Evolutionary conservation across 2,797 vertebrate species (phyloP).

Genomic region (Takifugu ocellatus): DNA sequence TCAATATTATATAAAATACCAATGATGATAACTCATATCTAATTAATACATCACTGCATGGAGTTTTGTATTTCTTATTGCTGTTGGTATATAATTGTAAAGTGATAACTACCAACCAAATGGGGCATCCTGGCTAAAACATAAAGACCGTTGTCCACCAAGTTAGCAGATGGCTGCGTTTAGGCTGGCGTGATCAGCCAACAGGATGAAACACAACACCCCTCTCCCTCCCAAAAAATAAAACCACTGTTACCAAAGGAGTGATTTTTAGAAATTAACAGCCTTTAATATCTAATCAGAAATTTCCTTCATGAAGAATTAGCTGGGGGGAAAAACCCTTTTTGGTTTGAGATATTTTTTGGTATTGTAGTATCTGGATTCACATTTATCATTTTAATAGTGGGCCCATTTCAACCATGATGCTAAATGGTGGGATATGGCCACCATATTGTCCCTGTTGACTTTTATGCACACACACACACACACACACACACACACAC

Average conservation of each 20-base stretch:
- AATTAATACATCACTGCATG: neutral
- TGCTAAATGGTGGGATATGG: constrained; percentile 59
- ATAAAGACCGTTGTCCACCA: constrained; percentile 31
- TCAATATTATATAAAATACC: neutral
- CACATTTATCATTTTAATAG: constrained; percentile 8
- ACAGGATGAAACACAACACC: constrained; percentile 48
- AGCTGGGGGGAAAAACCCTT: too few relatives aligned
- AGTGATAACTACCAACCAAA: constrained; percentile 24
- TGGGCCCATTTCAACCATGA: constrained; percentile 35
- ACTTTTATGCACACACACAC: constrained; percentile 28
- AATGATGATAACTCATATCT: neutral
- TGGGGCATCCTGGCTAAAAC: constrained; percentile 11
- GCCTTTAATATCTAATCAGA: too few relatives aligned
- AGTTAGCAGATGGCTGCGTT: constrained; percentile 55
- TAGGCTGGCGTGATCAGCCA: constrained; percentile 62
- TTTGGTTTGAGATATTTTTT: neutral
- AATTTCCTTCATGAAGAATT: too few relatives aligned
- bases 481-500: constrained; percentile 11
- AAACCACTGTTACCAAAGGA: neutral
- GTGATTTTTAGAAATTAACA: too few relatives aligned
- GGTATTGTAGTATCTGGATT: constrained; percentile 10
- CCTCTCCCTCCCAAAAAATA: constrained; percentile 28
- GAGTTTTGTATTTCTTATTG: constrained; percentile 1
- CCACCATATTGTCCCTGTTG: constrained; percentile 64
- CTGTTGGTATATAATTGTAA: constrained; percentile 16